A percentile compares a stretch with the other conserved stretches of the same genome.
These are phyloP conservation scores for Adoxophyes honmai DNA, from an alignment of 1,140 invertebrate genomes.

Conservation along the genomic window DNA sequence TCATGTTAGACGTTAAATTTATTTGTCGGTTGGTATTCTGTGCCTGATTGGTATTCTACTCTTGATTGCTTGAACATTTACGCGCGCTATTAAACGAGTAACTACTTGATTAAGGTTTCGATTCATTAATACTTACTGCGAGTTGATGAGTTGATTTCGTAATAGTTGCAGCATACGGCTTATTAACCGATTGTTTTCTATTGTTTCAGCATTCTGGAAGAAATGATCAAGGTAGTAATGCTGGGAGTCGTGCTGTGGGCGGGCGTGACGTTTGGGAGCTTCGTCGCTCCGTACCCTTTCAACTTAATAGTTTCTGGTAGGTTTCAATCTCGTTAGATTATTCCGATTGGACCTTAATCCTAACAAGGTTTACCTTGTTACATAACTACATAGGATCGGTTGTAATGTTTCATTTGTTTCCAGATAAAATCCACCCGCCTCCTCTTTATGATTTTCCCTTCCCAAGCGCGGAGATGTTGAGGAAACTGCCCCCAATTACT, in stretches of 20 bases:
- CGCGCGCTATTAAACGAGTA: slow-evolving; percentile 13
- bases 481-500: slow-evolving; percentile 70
- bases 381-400: neutral
- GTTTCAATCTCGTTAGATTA: neutral
- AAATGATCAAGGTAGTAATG: slow-evolving; percentile 70
- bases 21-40: slow-evolving; percentile 8
- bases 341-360: neutral
- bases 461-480: slow-evolving; percentile 62
- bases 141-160: slow-evolving; percentile 24
- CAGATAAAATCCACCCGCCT: slow-evolving; percentile 69
- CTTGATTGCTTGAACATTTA: too few species aligned
- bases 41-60: neutral
- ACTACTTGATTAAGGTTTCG: slow-evolving; percentile 17
- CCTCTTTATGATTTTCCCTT: slow-evolving; percentile 74
- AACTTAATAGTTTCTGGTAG: slow-evolving; percentile 66
- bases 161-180: neutral
- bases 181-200: slow-evolving; percentile 17
- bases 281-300: slow-evolving; percentile 68
- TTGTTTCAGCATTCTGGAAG: slow-evolving; percentile 72
- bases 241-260: slow-evolving; percentile 69
- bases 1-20: slow-evolving; percentile 1
- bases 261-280: slow-evolving; percentile 65
- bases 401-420: slow-evolving; percentile 25
- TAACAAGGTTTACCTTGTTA: neutral
- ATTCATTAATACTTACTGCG: slow-evolving; percentile 22